phyloP scores from a whole-genome alignment of 2,888 invertebrate genomes.

The Trachelus stipa region DNA sequence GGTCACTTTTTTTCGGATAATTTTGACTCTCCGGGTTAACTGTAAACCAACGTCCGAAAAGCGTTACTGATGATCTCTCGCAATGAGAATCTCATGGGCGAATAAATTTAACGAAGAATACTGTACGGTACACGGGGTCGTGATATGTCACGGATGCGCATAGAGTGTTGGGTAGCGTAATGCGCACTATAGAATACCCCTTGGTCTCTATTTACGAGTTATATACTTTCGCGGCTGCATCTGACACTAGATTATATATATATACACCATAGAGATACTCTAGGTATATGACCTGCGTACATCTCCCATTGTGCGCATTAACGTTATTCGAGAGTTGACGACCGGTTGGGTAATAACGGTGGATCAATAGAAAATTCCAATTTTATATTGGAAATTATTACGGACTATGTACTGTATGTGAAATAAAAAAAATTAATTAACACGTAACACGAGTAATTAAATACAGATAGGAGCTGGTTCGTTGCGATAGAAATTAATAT shows the following conservation, averaged over 20 bases:
- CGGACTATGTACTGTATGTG: not conserved
- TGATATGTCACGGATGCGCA: conserved; percentile 33
- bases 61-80: not conserved
- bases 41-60: not conserved
- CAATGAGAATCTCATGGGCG: not conserved
- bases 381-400: not conserved
- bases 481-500: not conserved
- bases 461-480: not conserved
- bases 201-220: not conserved
- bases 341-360: not conserved
- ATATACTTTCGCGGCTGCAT: not conserved
- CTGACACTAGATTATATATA: not conserved
- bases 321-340: not conserved
- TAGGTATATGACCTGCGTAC: not conserved
- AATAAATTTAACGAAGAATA: conserved; percentile 3
- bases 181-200: conserved; percentile 11
- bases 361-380: not conserved
- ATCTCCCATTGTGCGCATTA: not conserved
- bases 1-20: not conserved
- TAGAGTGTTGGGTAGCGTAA: conserved; percentile 16
- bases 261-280: not conserved
- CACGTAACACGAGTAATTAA: not conserved
- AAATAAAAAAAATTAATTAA: not conserved
- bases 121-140: conserved; percentile 15
- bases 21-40: not conserved